Percentiles rank a stretch among this genome's conserved stretches.
These are phyloP conservation scores for Ciconia boyciana DNA, from an alignment of 2,113 vertebrate genomes.

Conservation along the genomic window DNA sequence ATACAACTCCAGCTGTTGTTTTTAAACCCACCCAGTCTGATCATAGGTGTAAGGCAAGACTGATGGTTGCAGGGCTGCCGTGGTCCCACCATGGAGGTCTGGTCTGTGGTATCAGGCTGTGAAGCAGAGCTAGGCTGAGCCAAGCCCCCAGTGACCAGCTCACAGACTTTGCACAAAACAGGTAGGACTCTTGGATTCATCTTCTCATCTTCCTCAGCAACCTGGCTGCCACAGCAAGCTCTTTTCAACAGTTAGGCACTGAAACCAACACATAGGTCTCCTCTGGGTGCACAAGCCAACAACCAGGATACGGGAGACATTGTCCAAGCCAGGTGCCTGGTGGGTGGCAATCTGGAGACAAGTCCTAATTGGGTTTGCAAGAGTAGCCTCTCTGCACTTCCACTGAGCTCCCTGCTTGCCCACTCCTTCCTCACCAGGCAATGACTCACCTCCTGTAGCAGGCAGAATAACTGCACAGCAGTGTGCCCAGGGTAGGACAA, in stretches of 20 bases:
- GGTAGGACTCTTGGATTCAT: not conserved
- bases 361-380: not conserved
- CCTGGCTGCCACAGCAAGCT: not conserved
- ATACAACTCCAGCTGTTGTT: not conserved
- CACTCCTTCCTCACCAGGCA: not conserved
- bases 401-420: not conserved
- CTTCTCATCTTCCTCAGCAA: not conserved
- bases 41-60: not conserved
- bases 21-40: not conserved
- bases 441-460: not conserved
- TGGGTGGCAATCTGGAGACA: not conserved
- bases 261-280: not conserved
- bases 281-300: not conserved
- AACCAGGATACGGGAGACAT: not conserved
- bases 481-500: not conserved
- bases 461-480: not conserved
- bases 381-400: not conserved
- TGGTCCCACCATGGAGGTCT: accelerated
- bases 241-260: not conserved
- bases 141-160: not conserved
- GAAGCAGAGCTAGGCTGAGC: not conserved
- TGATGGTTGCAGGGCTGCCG: accelerated
- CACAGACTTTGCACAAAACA: not conserved
- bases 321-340: accelerated
- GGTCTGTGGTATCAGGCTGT: not conserved